Percentiles rank a stretch among this genome's conserved stretches.
These are phyloP conservation scores for Rhagonycha lutea DNA, from an alignment of 2,888 invertebrate genomes.

Conservation along the genomic window DNA sequence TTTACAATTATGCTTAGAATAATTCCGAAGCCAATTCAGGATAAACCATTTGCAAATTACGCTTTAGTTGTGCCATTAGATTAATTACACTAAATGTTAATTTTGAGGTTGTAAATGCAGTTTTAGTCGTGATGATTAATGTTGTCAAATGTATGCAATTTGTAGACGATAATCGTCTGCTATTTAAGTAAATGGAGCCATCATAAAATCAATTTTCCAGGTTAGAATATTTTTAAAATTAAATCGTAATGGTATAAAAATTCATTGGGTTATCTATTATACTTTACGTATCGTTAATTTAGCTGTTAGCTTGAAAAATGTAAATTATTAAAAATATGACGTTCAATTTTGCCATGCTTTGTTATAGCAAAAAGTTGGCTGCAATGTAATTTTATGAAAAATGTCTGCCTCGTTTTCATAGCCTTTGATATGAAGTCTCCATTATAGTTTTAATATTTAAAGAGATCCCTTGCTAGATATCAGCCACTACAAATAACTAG, in stretches of 20 bases:
- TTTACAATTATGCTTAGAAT: neutral
- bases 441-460: slow-evolving; percentile 19
- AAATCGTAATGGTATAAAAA: neutral
- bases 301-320: neutral
- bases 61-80: neutral
- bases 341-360: neutral
- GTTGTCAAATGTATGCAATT: neutral
- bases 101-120: neutral
- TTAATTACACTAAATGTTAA: neutral
- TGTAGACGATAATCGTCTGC: neutral
- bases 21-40: neutral
- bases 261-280: neutral
- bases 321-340: neutral
- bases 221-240: no score
- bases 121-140: neutral
- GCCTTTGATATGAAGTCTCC: slow-evolving; percentile 11
- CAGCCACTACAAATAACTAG: slow-evolving; percentile 8
- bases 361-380: neutral
- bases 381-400: slow-evolving; percentile 9
- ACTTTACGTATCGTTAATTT: neutral
- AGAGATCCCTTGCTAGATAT: slow-evolving; percentile 16
- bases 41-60: neutral
- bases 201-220: neutral
- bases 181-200: neutral
- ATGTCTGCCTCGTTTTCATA: slow-evolving; percentile 5